These are phyloP conservation scores for Automeris io DNA, from an alignment of 2,888 invertebrate genomes.

Conservation along the genomic window DNA sequence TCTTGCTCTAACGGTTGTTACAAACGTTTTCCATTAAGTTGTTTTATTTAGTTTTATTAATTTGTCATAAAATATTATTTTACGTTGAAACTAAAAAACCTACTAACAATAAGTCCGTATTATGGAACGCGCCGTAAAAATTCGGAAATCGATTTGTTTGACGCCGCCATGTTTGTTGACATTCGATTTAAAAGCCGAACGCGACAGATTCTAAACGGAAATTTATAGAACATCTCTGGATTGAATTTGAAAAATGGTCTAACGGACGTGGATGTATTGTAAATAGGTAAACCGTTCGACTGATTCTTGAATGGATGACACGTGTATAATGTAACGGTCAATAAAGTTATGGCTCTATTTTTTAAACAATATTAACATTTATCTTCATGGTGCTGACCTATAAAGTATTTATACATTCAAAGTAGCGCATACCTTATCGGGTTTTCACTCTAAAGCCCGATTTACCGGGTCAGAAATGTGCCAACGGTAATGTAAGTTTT, in stretches of 20 bases:
- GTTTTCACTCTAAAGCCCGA: no score
- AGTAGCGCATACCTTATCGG: no score
- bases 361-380: no score
- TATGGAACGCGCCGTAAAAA: slow-evolving; percentile 40
- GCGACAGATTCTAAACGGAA: slow-evolving; percentile 39
- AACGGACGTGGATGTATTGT: slow-evolving; percentile 32
- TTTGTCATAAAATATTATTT: slow-evolving; percentile 21
- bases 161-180: slow-evolving; percentile 59
- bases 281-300: slow-evolving; percentile 37
- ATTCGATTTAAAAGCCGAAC: slow-evolving; percentile 44
- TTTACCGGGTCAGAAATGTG: no score
- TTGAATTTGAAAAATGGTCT: slow-evolving; percentile 43
- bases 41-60: slow-evolving; percentile 20
- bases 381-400: no score
- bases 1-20: slow-evolving; percentile 41
- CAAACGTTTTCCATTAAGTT: slow-evolving; percentile 21
- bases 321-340: slow-evolving; percentile 43
- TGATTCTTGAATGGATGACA: slow-evolving; percentile 36
- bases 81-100: slow-evolving; percentile 20
- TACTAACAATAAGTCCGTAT: slow-evolving; percentile 23
- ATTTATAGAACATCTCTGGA: slow-evolving; percentile 43
- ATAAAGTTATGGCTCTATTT: no score
- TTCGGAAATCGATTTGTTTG: slow-evolving; percentile 55
- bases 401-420: no score
- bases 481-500: no score